Evolutionary conservation across 2,113 vertebrate species (phyloP).

Genomic region (Mirounga angustirostris): DNA sequence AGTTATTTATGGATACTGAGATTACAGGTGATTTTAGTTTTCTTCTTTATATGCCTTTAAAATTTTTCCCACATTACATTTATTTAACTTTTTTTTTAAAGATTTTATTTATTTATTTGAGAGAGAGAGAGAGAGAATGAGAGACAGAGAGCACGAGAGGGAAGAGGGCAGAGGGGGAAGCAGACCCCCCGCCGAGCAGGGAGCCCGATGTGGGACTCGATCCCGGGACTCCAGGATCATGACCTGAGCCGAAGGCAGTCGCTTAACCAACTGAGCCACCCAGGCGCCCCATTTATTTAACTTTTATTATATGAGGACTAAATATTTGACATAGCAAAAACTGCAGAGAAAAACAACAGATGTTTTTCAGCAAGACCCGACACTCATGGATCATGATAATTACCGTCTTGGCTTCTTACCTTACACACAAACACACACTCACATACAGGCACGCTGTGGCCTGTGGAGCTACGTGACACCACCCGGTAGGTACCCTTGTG

Average conservation of each 20-base stretch:
- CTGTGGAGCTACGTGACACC: not conserved
- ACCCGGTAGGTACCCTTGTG: not conserved
- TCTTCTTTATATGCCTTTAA: not conserved
- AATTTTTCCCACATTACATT: not conserved
- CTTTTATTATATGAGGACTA: not conserved
- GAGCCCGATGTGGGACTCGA: no score
- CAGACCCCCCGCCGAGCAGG: no score
- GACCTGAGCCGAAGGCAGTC: no score
- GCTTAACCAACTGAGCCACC: no score
- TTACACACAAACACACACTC: not conserved
- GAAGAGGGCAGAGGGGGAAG: no score
- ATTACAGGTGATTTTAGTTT: conserved; percentile 23
- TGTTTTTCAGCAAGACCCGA: conserved; percentile 3
- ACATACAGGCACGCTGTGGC: not conserved
- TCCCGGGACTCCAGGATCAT: no score
- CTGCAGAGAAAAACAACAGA: not conserved
- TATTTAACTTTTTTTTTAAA: not conserved
- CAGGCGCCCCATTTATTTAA: not conserved
- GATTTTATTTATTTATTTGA: no score
- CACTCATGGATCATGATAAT: not conserved
- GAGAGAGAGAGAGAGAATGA: no score
- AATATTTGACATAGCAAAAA: not conserved
- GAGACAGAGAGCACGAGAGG: no score
- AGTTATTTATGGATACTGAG: not conserved
- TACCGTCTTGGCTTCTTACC: not conserved